Evolutionary conservation across 2,797 vertebrate genomes (phyloP).

Genomic region (Ciconia nigra): DNA sequence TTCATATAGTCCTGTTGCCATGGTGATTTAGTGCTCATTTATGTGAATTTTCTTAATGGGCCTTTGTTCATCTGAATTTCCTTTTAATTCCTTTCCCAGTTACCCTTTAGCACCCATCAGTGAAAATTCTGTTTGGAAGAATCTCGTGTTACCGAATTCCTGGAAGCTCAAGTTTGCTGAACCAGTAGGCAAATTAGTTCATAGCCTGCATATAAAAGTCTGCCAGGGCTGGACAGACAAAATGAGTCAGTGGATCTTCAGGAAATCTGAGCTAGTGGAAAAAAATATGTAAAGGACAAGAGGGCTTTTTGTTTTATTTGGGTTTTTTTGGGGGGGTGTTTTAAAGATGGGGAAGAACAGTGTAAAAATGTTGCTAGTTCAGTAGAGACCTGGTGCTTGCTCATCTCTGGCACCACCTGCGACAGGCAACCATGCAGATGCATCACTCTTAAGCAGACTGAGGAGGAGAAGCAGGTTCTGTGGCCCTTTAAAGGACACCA

Average conservation of each 20-base stretch:
- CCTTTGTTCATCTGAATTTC: constrained; percentile 50
- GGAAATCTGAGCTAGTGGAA: neutral
- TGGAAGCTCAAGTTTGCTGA: constrained; percentile 32
- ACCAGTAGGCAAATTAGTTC: neutral
- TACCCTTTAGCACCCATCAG: neutral
- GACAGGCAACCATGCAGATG: rapidly evolving
- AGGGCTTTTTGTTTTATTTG: neutral
- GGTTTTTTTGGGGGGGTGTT: neutral
- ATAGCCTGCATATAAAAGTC: neutral
- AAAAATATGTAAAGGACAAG: neutral
- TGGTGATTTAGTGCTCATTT: constrained; percentile 45
- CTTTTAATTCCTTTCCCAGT: constrained; percentile 20
- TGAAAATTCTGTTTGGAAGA: constrained; percentile 16
- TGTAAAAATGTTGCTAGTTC: neutral
- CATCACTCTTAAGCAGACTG: rapidly evolving
- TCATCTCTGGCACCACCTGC: neutral
- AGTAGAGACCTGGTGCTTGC: neutral
- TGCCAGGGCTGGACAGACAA: neutral
- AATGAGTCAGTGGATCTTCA: neutral
- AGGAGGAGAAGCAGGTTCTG: neutral
- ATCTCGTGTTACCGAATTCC: neutral
- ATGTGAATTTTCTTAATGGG: constrained; percentile 44
- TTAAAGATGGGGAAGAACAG: neutral
- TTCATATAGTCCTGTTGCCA: constrained; percentile 14
- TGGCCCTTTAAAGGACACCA: neutral